Base-by-base conservation (phyloP, 2,797 vertebrate species). In the Sebastes dallii region DNA sequence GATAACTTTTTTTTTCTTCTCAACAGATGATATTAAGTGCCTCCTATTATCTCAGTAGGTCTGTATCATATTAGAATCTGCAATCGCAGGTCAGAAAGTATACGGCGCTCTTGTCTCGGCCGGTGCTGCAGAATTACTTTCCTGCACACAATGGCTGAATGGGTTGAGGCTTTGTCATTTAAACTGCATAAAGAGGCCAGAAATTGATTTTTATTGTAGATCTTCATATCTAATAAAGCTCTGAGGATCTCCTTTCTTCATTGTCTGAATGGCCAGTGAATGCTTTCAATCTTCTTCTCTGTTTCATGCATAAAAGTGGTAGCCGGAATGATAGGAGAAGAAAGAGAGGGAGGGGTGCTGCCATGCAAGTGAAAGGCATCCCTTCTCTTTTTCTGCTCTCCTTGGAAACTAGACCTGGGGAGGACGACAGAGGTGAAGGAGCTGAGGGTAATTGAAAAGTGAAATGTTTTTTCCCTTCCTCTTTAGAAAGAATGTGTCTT, bases 171-270 rank as follows among this genome's bases (percentile, higher is more conserved):
- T 99, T 99, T 99, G 98, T 99, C 98, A 99, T 99, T 99, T 99
- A 99, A 99, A 99, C 98, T 98, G 97, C 98, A 99, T 99, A 99
- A 99, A 99, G 98, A 99, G 98, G 96, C 96, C 97, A 99, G 98
- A 99, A 99, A 99, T 99, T 98, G 98, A 99, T 99, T 99, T 99
- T 99, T 98, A 99, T 99, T 99, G 98, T 99, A 97, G 97, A 99
- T 99, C 98, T 99, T 99, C 98, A 99, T 99, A 99, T 99, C 98
- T 99, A 99, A 99, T 99, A 99, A 99, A 99, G 97, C 98, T 99
- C 97, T 96, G 97, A 99, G 98, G 98, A 97, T 97, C 97, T 97
- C 97, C 96, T 98, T 99, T 99, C 98, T 99, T 99, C 96, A 96
- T 96, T 92, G 95, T 97, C 97, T 99, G 98, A 99, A 99, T 98